Evolutionary conservation across 2,113 vertebrate genomes (phyloP).

Genomic region (Lampris incognitus): DNA sequence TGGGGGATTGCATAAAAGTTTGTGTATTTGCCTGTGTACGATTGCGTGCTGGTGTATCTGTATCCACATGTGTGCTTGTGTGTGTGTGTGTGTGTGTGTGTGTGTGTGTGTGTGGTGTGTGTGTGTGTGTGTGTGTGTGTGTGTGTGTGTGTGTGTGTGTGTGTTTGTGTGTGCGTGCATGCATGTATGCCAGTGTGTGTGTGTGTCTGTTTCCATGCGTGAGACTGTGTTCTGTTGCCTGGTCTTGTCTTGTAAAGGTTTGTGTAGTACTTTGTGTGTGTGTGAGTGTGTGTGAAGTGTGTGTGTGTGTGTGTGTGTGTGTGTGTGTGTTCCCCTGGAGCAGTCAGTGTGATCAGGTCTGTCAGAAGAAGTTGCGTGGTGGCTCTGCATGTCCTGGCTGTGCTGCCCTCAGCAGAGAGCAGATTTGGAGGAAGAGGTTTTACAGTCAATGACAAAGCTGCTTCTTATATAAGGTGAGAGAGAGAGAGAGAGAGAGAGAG

Average conservation of each 20-base stretch:
- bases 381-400: constrained; percentile 27
- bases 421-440: constrained; percentile 61
- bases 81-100: constrained; percentile 6
- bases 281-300: background rate
- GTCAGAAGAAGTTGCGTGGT: constrained; percentile 20
- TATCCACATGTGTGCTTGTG: background rate
- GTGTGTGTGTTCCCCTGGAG: constrained; percentile 7
- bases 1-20: constrained; percentile 48
- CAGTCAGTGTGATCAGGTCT: constrained; percentile 36
- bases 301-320: constrained; percentile 7
- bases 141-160: background rate
- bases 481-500: too few relatives aligned
- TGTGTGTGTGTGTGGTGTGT: constrained; percentile 18
- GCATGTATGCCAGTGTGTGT: constrained; percentile 16
- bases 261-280: constrained; percentile 1
- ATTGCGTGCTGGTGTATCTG: constrained; percentile 22
- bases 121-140: background rate
- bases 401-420: constrained; percentile 56
- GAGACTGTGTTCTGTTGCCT: background rate
- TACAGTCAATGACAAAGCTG: constrained; percentile 51
- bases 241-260: background rate
- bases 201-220: constrained; percentile 1
- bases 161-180: too few relatives aligned
- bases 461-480: constrained; percentile 43
- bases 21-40: constrained; percentile 8